Conservation (phyloP, 2,888 invertebrate genomes). For the Scaptomyza reducta region DNA sequence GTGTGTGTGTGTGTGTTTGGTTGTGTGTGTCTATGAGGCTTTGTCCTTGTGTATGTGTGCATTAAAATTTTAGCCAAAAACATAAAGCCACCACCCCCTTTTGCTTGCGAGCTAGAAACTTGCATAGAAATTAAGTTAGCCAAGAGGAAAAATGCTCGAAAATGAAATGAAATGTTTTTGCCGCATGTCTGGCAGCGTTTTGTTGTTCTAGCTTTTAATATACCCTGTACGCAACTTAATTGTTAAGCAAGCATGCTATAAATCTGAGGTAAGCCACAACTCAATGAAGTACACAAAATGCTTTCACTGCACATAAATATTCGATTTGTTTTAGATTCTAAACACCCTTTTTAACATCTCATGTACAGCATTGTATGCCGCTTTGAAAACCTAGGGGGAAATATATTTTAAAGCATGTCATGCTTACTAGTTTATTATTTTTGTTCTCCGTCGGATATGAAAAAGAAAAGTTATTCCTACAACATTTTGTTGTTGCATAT, state of each 20-base stretch:
- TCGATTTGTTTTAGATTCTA: too few relatives aligned
- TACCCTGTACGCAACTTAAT: constrained; percentile 14
- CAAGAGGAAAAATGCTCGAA: constrained; percentile 60
- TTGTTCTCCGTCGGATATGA: background rate
- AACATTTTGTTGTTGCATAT: background rate
- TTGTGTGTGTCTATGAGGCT: constrained; percentile 11
- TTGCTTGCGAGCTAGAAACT: constrained; percentile 54
- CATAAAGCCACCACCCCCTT: constrained; percentile 53
- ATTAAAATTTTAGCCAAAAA: constrained; percentile 74
- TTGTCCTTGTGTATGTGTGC: constrained; percentile 47
- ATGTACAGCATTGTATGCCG: background rate
- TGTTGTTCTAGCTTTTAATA: constrained; percentile 26
- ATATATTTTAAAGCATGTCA: background rate
- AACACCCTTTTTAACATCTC: background rate
- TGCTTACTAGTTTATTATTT: constrained; percentile 4
- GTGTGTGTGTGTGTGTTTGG: constrained; percentile 6
- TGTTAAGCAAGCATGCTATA: background rate
- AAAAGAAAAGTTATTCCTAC: background rate
- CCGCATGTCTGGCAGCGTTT: constrained; percentile 46
- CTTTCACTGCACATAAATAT: background rate
- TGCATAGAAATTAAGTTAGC: constrained; percentile 76
- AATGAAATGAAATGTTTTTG: constrained; percentile 51
- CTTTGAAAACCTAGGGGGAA: background rate
- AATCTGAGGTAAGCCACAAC: background rate
- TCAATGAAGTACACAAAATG: background rate